These are phyloP conservation scores for Eidolon dupreanum DNA, from an alignment of 2,797 vertebrate genomes.

Conservation along the genomic window DNA sequence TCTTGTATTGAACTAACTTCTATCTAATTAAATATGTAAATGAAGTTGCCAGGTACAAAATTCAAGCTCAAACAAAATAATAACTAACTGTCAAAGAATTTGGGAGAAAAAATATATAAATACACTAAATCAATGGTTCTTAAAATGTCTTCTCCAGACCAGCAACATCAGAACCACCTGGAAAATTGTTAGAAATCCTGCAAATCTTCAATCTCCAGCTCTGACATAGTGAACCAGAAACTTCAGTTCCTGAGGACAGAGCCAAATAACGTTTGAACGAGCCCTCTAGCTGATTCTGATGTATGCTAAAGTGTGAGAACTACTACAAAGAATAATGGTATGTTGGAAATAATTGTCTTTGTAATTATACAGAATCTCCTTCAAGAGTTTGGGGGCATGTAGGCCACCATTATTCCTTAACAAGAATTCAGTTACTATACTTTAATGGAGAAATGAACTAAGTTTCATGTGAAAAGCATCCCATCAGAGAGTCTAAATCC, in stretches of 20 bases:
- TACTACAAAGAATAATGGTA: not conserved
- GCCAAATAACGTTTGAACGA: not conserved
- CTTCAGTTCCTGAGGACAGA: not conserved
- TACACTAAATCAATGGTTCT: not conserved
- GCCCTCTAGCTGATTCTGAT: not conserved
- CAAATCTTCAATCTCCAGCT: not conserved
- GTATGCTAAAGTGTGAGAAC: not conserved
- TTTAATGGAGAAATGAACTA: not conserved
- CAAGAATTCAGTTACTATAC: not conserved
- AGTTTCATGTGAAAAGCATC: not conserved
- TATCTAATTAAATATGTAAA: not conserved
- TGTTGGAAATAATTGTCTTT: not conserved
- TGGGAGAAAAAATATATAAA: not conserved
- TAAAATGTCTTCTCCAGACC: not conserved
- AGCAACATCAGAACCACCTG: not conserved
- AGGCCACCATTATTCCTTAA: not conserved
- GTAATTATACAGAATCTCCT: not conserved
- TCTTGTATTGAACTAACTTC: not conserved
- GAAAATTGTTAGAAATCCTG: conserved; percentile 30
- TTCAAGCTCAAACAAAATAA: not conserved
- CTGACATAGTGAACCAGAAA: not conserved
- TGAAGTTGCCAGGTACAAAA: not conserved
- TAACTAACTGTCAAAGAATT: not conserved
- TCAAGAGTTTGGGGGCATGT: not conserved
- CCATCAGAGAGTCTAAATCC: not conserved